Evolutionary conservation across 2,797 vertebrate species (phyloP), one percentile per base, ranked within the genome.

Genomic region (Sebastes paucispinis): DNA sequence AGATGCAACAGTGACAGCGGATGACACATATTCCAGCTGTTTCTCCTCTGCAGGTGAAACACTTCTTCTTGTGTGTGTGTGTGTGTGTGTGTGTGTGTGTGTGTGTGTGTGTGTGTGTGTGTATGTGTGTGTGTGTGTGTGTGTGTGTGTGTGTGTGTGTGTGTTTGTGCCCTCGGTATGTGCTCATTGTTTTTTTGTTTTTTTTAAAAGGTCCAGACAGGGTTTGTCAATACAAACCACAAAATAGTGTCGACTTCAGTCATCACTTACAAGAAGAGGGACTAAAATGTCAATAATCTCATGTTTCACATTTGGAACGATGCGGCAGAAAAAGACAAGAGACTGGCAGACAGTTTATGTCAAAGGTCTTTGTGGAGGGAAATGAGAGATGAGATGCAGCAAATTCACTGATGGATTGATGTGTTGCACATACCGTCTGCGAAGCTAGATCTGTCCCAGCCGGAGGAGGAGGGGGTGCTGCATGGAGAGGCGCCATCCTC

Each of bases 371-470:
- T 24, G 12, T 43, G 66, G 27, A 18, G 69, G 31, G 22, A 73
- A 57, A 79, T 60, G 55, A 14, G 36, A 39, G 76, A 80, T 1
- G 52, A 66, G 50, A 73, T 8, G 7, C 20, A 52, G 24, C 20
- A 52, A 71, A 76, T 58, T 60, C 65, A 77, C 24, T 47, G 59
- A 79, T 27, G 4, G 29, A 18, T 8, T 66, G 64, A 74, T 64
- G 73, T 80, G 75, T 29, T 55, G 62, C 62, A 54, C 85, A 68
- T 90, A 97, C 97, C 96, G 88, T 97, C 96, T 0, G 95, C 89
- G 62, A 95, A 95, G 85, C 72, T 94, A 34, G 94, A 96, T 73
- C 67, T 91, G 65, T 97, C 96, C 84, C 91, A 94, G 75, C 94
- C 63, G 0, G 94, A 90, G 3, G 94, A 94, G 6, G 86, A 90